These are phyloP conservation scores for Thamnaconus septentrionalis DNA, from an alignment of 2,113 vertebrate species.

Conservation along the genomic window DNA sequence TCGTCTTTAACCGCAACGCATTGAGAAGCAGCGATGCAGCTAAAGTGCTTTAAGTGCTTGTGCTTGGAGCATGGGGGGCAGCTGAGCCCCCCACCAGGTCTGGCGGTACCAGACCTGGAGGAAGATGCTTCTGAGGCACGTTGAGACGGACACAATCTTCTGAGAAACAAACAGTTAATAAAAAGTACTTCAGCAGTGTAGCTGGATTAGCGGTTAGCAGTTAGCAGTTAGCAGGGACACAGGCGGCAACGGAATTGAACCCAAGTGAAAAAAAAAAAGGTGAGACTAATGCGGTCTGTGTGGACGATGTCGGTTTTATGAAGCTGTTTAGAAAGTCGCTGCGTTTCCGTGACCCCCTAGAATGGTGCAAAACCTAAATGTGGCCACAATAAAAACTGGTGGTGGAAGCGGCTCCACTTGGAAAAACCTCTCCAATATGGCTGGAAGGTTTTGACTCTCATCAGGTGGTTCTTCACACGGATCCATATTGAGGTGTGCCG, in stretches of 20 bases:
- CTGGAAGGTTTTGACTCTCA: too few relatives aligned
- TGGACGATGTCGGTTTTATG: too few relatives aligned
- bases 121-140: constrained; percentile 23
- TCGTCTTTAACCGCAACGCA: constrained; percentile 68
- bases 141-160: constrained; percentile 20
- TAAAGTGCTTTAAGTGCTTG: constrained; percentile 84
- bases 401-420: too few relatives aligned
- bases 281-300: too few relatives aligned
- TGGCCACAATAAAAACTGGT: too few relatives aligned
- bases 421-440: too few relatives aligned
- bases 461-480: too few relatives aligned
- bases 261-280: too few relatives aligned
- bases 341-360: too few relatives aligned
- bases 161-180: neutral
- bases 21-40: constrained; percentile 59
- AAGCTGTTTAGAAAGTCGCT: too few relatives aligned
- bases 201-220: neutral
- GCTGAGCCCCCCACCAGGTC: constrained; percentile 63
- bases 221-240: neutral
- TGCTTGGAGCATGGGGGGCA: constrained; percentile 72
- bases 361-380: too few relatives aligned
- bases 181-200: constrained; percentile 6
- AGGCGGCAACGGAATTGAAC: neutral
- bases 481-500: too few relatives aligned
- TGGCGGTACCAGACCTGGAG: constrained; percentile 43